Percentiles rank a stretch among this genome's conserved stretches.
These are phyloP conservation scores for Nautilus pompilius DNA, from an alignment of 1,140 invertebrate genomes.

Conservation along the genomic window DNA sequence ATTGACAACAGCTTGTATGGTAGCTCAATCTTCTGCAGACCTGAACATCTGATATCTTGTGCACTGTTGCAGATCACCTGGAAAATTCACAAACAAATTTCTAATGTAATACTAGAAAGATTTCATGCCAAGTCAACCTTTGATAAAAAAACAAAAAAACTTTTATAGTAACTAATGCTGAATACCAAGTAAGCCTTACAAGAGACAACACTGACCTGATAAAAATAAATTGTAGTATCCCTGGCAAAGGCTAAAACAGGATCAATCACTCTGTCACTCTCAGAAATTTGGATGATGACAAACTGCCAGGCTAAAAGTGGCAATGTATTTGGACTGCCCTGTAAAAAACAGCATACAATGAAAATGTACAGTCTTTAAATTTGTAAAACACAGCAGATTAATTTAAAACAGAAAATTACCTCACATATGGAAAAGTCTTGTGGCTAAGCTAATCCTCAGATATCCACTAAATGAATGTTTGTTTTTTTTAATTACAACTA, in stretches of 20 bases:
- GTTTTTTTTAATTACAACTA: too few relatives aligned
- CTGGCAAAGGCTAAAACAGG: conserved; percentile 83
- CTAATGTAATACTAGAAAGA: conserved; percentile 5
- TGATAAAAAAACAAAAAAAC: too few relatives aligned
- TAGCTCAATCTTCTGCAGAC: conserved; percentile 68
- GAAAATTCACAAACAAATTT: conserved; percentile 21
- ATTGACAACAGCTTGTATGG: conserved; percentile 67
- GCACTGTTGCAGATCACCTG: conserved; percentile 53
- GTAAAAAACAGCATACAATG: conserved; percentile 11
- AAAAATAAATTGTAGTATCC: conserved; percentile 77
- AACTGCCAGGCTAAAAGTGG: conserved; percentile 92
- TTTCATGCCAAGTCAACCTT: too few relatives aligned
- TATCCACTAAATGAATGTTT: too few relatives aligned
- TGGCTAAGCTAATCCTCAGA: too few relatives aligned
- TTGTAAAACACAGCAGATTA: too few relatives aligned
- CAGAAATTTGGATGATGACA: conserved; percentile 76
- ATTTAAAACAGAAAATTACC: too few relatives aligned
- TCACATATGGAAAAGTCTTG: too few relatives aligned
- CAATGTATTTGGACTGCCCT: conserved; percentile 59
- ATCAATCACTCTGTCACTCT: conserved; percentile 70
- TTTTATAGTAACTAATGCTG: too few relatives aligned
- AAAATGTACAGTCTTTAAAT: too few relatives aligned
- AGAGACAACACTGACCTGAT: conserved; percentile 67
- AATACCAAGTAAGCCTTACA: too few relatives aligned
- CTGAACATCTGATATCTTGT: conserved; percentile 62